Percentiles rank a stretch among this genome's conserved stretches.
Conservation (phyloP, 2,888 invertebrate species). For the Aproaerema taeniolella region DNA sequence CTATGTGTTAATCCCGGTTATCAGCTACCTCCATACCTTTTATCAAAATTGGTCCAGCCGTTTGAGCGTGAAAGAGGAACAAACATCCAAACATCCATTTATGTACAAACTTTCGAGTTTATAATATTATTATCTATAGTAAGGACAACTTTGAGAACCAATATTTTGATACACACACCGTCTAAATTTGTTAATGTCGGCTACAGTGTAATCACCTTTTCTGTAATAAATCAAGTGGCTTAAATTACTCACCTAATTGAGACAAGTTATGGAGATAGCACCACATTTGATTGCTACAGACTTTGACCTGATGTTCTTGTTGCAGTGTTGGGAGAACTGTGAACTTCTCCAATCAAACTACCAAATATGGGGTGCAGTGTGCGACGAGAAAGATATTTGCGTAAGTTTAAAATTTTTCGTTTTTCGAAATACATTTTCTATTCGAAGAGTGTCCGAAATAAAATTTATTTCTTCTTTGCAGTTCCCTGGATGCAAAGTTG, state of each 20-base stretch:
- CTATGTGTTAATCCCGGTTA: too few species aligned
- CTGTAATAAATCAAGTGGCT: conserved; percentile 38
- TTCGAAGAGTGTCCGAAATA: not conserved
- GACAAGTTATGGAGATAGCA: conserved; percentile 27
- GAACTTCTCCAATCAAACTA: conserved; percentile 84
- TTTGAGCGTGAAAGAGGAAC: too few species aligned
- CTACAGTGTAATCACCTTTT: conserved; percentile 38
- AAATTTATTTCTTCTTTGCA: conserved; percentile 50
- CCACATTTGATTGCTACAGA: conserved; percentile 12
- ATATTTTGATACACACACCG: not conserved
- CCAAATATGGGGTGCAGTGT: conserved; percentile 84
- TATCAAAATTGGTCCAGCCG: too few species aligned
- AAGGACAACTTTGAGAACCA: too few species aligned
- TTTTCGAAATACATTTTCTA: not conserved
- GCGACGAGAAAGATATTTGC: conserved; percentile 83
- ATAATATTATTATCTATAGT: too few species aligned
- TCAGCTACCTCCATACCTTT: too few species aligned
- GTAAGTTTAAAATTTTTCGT: conserved; percentile 70
- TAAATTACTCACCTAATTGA: conserved; percentile 40
- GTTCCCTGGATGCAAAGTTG: conserved; percentile 85
- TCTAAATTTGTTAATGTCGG: conserved; percentile 38
- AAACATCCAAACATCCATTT: too few species aligned
- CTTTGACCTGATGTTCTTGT: conserved; percentile 47
- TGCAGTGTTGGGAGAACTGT: conserved; percentile 88
- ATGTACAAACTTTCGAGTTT: too few species aligned